Percentiles rank a stretch among this genome's conserved stretches.
phyloP scores from a whole-genome alignment of 2,797 vertebrate species.

The Pantherophis vulpinus region DNA sequence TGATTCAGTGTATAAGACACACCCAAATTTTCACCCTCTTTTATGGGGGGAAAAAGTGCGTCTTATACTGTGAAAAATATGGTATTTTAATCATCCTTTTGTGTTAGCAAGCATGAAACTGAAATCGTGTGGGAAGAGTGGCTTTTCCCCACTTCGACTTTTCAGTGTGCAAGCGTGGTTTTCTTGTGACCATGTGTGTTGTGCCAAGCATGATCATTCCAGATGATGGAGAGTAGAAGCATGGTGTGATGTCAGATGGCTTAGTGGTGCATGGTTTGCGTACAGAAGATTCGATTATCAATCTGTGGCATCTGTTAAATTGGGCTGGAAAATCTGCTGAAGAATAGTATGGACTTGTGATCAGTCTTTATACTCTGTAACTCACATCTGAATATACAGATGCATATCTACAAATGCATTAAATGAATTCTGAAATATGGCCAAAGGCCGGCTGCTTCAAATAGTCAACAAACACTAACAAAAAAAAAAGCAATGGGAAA shows the following conservation, averaged over 20 bases:
- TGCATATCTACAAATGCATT: neutral
- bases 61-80: too few relatives aligned
- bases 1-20: too few relatives aligned
- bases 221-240: neutral
- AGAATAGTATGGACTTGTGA: neutral
- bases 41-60: too few relatives aligned
- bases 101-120: neutral
- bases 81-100: neutral
- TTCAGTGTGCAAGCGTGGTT: neutral
- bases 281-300: neutral
- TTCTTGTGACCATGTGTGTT: neutral
- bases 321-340: neutral
- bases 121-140: neutral
- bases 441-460: neutral
- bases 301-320: neutral
- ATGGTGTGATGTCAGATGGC: neutral
- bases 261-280: neutral
- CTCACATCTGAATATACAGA: neutral
- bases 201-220: neutral
- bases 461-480: neutral
- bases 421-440: neutral
- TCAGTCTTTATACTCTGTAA: neutral
- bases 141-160: neutral
- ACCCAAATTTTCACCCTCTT: too few relatives aligned
- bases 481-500: neutral